Percentiles rank a stretch among this genome's conserved stretches.
phyloP scores from a whole-genome alignment of 37 sponge, comb jelly and placozoan species.

The Eunapius fragilis region DNA sequence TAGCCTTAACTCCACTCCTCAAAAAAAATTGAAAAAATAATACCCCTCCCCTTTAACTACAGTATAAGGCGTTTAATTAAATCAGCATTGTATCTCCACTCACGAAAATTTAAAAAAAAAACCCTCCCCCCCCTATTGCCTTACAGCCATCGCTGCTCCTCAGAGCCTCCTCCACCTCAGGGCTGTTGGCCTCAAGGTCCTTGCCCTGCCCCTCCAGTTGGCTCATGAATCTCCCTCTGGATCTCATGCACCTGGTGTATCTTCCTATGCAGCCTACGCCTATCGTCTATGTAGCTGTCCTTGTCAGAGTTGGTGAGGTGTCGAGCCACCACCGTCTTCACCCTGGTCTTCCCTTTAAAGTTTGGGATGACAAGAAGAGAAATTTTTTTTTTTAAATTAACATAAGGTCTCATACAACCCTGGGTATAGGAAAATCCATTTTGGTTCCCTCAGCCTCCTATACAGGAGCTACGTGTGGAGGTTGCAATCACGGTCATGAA shows the following conservation, averaged over 20 bases:
- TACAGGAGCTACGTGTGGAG: too few relatives aligned
- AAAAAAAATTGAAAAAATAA: background rate
- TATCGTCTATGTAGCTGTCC: conserved; percentile 16
- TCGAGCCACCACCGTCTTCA: background rate
- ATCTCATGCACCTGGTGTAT: conserved; percentile 75
- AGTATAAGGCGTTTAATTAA: too few relatives aligned
- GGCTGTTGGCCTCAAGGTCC: conserved; percentile 67
- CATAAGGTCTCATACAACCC: too few relatives aligned
- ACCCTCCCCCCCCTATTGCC: background rate
- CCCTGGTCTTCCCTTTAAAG: background rate
- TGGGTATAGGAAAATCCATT: too few relatives aligned
- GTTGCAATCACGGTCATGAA: too few relatives aligned
- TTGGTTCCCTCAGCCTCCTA: too few relatives aligned
- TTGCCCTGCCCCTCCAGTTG: conserved; percentile 76
- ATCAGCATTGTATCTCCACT: too few relatives aligned
- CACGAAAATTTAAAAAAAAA: too few relatives aligned
- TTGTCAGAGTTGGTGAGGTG: background rate
- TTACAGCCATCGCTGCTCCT: conserved; percentile 56
- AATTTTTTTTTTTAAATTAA: too few relatives aligned
- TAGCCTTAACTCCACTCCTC: background rate
- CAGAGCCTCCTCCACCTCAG: conserved; percentile 60
- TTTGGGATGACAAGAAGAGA: too few relatives aligned
- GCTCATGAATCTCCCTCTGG: conserved; percentile 85
- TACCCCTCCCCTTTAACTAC: too few relatives aligned
- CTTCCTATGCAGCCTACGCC: conserved; percentile 47